Conservation (phyloP, 2,113 vertebrate genomes). For the Calyptomena viridis region DNA sequence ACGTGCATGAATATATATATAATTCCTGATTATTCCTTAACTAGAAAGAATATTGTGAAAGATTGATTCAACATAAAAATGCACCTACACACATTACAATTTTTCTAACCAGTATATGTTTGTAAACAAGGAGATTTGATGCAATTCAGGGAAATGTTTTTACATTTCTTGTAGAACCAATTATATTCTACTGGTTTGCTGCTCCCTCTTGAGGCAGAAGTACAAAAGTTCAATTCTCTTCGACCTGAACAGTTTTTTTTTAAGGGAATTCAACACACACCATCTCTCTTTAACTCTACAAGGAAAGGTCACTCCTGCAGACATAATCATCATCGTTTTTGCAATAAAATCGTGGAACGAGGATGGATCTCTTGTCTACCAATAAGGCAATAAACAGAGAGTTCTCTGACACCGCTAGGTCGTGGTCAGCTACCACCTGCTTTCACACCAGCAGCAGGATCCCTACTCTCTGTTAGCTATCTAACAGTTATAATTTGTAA, state of each 20-base stretch:
- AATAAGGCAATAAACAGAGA: rapidly evolving
- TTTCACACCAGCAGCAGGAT: not conserved
- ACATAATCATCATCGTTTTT: not conserved
- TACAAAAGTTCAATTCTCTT: not conserved
- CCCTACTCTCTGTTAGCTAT: not conserved
- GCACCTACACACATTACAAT: not conserved
- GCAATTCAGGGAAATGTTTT: not conserved
- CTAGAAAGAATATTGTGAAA: not conserved
- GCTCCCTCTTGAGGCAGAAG: constrained; percentile 50
- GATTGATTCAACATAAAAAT: not conserved
- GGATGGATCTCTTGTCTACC: not conserved
- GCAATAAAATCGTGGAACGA: not conserved
- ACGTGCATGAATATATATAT: not conserved
- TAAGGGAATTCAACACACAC: not conserved
- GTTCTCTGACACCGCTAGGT: not conserved
- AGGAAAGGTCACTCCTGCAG: not conserved
- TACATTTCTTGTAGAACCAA: not conserved
- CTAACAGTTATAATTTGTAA: not conserved
- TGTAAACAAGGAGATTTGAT: not conserved
- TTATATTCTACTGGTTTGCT: not conserved
- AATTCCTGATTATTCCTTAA: not conserved
- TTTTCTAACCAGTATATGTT: not conserved
- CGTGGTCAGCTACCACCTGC: not conserved
- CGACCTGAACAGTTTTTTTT: not conserved
- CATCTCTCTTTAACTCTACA: not conserved